Evolutionary conservation across 2,113 vertebrate species (phyloP).

Genomic region (Lampris megalopsis): DNA sequence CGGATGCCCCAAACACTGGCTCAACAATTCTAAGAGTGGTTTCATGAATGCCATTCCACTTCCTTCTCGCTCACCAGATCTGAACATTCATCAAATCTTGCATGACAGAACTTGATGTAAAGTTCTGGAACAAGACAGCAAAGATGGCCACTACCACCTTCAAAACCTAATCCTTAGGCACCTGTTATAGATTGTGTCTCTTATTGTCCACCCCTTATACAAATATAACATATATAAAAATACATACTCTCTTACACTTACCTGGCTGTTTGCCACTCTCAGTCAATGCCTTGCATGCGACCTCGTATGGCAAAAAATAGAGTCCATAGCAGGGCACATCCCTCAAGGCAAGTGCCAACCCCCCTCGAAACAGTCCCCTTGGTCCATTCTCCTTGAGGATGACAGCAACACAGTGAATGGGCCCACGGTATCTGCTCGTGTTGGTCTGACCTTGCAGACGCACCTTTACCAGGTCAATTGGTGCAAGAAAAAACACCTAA

Average conservation of each 20-base stretch:
- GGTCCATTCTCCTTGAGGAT: conserved; percentile 82
- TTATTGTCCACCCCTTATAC: no score
- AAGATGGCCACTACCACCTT: no score
- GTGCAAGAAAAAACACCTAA: conserved; percentile 80
- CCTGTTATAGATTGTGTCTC: no score
- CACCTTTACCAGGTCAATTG: conserved; percentile 89
- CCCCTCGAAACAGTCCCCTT: conserved; percentile 83
- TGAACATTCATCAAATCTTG: no score
- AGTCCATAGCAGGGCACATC: conserved; percentile 84
- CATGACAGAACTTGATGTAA: no score
- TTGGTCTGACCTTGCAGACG: conserved; percentile 85
- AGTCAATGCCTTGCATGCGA: conserved; percentile 74
- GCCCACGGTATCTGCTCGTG: conserved; percentile 74
- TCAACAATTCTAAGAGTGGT: no score
- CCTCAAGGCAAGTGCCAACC: conserved; percentile 80
- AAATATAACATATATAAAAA: neutral
- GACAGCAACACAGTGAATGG: conserved; percentile 77
- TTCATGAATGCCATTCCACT: no score
- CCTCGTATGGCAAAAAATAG: conserved; percentile 85
- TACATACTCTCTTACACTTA: conserved; percentile 52
- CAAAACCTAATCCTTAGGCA: no score
- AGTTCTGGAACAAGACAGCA: no score
- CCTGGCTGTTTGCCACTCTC: conserved; percentile 75
- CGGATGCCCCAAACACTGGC: no score
- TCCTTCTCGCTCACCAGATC: no score